Percentiles rank a stretch among this genome's conserved stretches.
phyloP scores from a whole-genome alignment of 2,888 invertebrate genomes.

The Ophonus ardosiacus region DNA sequence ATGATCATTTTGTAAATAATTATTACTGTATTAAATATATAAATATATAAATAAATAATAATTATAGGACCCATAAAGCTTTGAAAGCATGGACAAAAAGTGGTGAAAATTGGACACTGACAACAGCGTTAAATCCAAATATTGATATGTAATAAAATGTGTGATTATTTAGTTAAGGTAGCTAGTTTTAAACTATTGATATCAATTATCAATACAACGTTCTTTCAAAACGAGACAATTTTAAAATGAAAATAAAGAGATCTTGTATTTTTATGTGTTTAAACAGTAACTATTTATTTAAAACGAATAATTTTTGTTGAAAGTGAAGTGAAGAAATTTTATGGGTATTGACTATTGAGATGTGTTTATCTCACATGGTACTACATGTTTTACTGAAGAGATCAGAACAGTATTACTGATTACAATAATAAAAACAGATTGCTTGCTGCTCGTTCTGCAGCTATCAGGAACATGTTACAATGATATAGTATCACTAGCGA shows the following conservation, averaged over 20 bases:
- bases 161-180: slow-evolving; percentile 73
- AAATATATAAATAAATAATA: slow-evolving; percentile 55
- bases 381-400: slow-evolving; percentile 46
- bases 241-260: slow-evolving; percentile 57
- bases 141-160: slow-evolving; percentile 70
- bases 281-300: slow-evolving; percentile 59
- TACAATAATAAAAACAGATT: slow-evolving; percentile 1
- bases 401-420: not conserved
- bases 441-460: slow-evolving; percentile 42
- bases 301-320: slow-evolving; percentile 57
- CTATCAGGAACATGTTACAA: slow-evolving; percentile 53
- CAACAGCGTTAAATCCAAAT: slow-evolving; percentile 62
- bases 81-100: slow-evolving; percentile 46
- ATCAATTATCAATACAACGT: slow-evolving; percentile 58
- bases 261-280: slow-evolving; percentile 63
- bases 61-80: slow-evolving; percentile 24
- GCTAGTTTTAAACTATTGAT: slow-evolving; percentile 70
- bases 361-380: slow-evolving; percentile 49
- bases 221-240: slow-evolving; percentile 57
- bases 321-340: slow-evolving; percentile 21
- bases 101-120: slow-evolving; percentile 60
- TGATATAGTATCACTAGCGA: too few relatives aligned
- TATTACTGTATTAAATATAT: slow-evolving; percentile 47
- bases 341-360: slow-evolving; percentile 42
- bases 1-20: slow-evolving; percentile 63